Conservation (phyloP, 1,140 invertebrate species). For the Tetranychus urticae region DNA sequence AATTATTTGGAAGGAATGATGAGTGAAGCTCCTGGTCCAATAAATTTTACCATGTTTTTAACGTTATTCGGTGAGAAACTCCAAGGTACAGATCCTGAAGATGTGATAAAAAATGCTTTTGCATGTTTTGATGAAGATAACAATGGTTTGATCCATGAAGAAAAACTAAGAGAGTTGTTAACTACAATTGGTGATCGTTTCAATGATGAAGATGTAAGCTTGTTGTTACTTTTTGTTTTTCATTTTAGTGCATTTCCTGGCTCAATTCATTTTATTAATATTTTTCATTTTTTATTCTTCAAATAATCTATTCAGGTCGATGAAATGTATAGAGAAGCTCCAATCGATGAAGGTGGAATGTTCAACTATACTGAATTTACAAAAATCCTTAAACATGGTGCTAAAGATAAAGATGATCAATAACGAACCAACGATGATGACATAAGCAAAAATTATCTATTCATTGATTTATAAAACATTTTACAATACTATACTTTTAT, state of each 20-base stretch:
- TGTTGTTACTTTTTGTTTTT: not conserved
- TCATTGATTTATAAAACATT: too few species aligned
- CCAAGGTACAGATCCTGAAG: slow-evolving; percentile 34
- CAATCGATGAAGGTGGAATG: slow-evolving; percentile 63
- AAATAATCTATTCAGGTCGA: slow-evolving; percentile 42
- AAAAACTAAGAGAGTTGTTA: slow-evolving; percentile 29
- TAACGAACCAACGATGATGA: slow-evolving; percentile 18
- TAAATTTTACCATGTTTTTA: slow-evolving; percentile 38
- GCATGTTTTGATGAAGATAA: slow-evolving; percentile 34
- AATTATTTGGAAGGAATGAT: slow-evolving; percentile 31
- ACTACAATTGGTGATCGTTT: slow-evolving; percentile 35
- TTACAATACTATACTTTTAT: too few species aligned
- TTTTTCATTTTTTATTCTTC: too few species aligned
- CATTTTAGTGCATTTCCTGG: too few species aligned
- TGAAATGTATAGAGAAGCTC: slow-evolving; percentile 94
- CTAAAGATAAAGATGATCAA: slow-evolving; percentile 85
- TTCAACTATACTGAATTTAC: slow-evolving; percentile 99
- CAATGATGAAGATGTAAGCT: slow-evolving; percentile 30
- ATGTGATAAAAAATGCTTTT: slow-evolving; percentile 35
- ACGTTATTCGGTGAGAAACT: slow-evolving; percentile 36
- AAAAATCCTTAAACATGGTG: slow-evolving; percentile 81
- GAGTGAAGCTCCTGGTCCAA: slow-evolving; percentile 30
- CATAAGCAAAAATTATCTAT: too few species aligned
- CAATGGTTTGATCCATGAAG: slow-evolving; percentile 27
- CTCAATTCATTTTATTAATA: too few species aligned